Evolutionary conservation across 1,140 invertebrate genomes (phyloP).

Genomic region (Achroia grisella): DNA sequence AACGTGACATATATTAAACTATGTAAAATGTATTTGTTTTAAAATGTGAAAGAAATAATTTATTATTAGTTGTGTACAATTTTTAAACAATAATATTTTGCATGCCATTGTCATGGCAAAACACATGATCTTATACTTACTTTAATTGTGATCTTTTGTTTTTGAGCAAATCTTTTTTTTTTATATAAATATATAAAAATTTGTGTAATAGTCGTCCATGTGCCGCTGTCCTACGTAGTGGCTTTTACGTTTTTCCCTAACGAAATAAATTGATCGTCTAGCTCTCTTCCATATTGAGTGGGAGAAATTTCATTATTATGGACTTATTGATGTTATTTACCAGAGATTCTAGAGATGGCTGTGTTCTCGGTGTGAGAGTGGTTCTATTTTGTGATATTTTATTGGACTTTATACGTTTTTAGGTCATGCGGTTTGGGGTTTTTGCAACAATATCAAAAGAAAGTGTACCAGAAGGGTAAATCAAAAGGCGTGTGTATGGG

Average conservation of each 20-base stretch:
- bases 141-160: too few species aligned
- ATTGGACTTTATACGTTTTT: neutral
- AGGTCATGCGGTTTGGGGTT: neutral
- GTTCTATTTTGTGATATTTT: neutral
- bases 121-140: too few species aligned
- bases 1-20: too few species aligned
- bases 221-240: neutral
- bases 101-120: too few species aligned
- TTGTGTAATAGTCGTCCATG: too few species aligned
- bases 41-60: too few species aligned
- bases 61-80: too few species aligned
- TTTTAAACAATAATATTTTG: too few species aligned
- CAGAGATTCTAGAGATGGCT: neutral
- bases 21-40: too few species aligned
- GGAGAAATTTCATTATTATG: constrained; percentile 4
- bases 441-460: neutral
- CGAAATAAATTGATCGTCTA: constrained; percentile 4
- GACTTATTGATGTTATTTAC: constrained; percentile 6
- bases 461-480: neutral
- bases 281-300: neutral
- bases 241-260: neutral
- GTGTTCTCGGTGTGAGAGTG: neutral
- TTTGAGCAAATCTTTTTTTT: too few species aligned
- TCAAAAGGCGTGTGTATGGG: too few species aligned
- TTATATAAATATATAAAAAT: too few species aligned